Evolutionary conservation across 2,113 vertebrate species (phyloP).

Genomic region (Glareola pratincola): DNA sequence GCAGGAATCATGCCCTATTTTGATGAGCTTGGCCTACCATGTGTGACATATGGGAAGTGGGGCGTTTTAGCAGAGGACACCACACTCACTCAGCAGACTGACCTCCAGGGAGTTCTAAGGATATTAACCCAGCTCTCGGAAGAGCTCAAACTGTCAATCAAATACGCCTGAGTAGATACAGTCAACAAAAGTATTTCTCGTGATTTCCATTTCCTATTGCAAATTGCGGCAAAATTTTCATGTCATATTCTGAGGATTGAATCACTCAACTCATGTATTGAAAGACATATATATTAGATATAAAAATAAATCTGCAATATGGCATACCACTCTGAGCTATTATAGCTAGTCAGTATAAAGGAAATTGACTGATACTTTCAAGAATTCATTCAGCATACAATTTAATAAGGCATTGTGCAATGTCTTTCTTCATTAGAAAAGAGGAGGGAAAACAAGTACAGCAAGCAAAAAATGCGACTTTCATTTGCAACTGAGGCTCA

Average conservation of each 20-base stretch:
- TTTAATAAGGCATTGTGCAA: neutral
- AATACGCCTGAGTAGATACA: neutral
- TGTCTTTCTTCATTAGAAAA: constrained; percentile 30
- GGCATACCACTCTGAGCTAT: neutral
- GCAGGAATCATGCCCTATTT: neutral
- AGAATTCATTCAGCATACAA: neutral
- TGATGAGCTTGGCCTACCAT: neutral
- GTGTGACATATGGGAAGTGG: neutral
- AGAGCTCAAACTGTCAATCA: neutral
- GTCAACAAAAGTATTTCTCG: neutral
- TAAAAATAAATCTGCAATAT: neutral
- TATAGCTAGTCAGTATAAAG: neutral
- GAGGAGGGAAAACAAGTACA: neutral
- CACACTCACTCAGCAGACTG: neutral
- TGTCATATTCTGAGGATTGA: neutral
- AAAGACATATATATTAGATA: neutral
- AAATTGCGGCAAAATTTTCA: neutral
- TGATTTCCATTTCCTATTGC: neutral
- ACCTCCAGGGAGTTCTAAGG: neutral
- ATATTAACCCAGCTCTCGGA: neutral
- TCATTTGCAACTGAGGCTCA: constrained; percentile 43
- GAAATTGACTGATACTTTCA: neutral
- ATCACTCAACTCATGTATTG: neutral
- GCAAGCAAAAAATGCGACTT: constrained; percentile 52
- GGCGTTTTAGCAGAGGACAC: neutral